These are phyloP conservation scores for Congeria kusceri DNA, from an alignment of 2,888 invertebrate genomes.

Conservation along the genomic window DNA sequence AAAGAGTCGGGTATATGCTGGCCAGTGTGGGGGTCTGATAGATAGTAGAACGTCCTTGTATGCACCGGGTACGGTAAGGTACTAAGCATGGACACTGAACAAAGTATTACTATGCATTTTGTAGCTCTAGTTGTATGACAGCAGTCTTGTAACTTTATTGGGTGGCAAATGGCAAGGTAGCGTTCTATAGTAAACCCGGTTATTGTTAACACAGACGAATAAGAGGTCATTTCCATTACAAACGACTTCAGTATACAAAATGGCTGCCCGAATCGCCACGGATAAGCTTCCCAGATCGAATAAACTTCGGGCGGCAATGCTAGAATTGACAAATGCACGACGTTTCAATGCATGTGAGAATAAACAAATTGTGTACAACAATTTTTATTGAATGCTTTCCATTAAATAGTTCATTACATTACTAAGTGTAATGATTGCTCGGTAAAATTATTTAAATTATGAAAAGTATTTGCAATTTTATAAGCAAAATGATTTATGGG, in stretches of 20 bases:
- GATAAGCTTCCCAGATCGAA: slow-evolving; percentile 86
- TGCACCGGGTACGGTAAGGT: slow-evolving; percentile 87
- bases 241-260: slow-evolving; percentile 86
- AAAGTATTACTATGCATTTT: slow-evolving; percentile 86
- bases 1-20: slow-evolving; percentile 75
- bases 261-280: slow-evolving; percentile 85
- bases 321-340: not conserved
- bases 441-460: no score
- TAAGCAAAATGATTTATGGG: no score
- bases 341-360: no score
- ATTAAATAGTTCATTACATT: no score
- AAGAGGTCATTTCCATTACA: slow-evolving; percentile 89
- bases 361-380: no score
- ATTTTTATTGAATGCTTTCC: no score
- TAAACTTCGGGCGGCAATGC: slow-evolving; percentile 86
- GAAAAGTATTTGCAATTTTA: no score
- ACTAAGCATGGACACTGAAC: slow-evolving; percentile 91
- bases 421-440: no score
- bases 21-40: slow-evolving; percentile 67
- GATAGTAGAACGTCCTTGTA: slow-evolving; percentile 77
- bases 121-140: slow-evolving; percentile 92
- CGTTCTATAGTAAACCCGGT: slow-evolving; percentile 96
- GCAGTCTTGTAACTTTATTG: slow-evolving; percentile 93
- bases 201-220: slow-evolving; percentile 96
- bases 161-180: slow-evolving; percentile 95